These are phyloP conservation scores for Vannuccia rotundouncinata DNA, from an alignment of 2,888 invertebrate species.

Conservation along the genomic window DNA sequence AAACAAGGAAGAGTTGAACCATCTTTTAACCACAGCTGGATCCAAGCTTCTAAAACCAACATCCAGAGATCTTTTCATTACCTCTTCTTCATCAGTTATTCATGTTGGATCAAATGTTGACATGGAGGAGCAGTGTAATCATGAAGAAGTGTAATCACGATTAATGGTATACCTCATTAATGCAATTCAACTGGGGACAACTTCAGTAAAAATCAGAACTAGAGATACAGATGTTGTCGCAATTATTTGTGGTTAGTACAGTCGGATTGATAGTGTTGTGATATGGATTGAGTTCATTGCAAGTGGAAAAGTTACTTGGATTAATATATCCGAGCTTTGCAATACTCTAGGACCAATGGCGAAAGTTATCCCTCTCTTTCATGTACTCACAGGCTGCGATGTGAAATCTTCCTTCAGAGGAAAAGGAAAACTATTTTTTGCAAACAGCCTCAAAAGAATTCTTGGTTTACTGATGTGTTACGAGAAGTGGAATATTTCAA, in stretches of 20 bases:
- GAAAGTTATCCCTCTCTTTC: neutral
- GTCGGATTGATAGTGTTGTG: neutral
- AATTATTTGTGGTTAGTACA: neutral
- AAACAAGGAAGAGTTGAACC: neutral
- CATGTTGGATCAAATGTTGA: neutral
- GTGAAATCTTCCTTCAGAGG: neutral
- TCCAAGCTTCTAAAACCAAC: neutral
- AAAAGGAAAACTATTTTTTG: neutral
- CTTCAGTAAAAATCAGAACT: no score
- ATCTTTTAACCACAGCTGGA: neutral
- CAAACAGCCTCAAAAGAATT: neutral
- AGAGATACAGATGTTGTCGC: no score
- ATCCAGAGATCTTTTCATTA: neutral
- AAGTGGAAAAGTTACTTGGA: neutral
- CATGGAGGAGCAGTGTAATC: neutral
- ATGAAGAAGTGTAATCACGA: neutral
- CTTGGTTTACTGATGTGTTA: neutral
- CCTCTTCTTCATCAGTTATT: neutral
- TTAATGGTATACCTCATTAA: neutral
- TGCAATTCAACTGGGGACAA: neutral
- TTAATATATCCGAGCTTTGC: neutral
- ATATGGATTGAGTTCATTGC: neutral
- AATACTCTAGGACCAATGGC: neutral
- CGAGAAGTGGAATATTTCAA: neutral
- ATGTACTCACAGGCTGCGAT: neutral